Conservation (phyloP, 2,113 vertebrate species). For the Nanorana parkeri region DNA sequence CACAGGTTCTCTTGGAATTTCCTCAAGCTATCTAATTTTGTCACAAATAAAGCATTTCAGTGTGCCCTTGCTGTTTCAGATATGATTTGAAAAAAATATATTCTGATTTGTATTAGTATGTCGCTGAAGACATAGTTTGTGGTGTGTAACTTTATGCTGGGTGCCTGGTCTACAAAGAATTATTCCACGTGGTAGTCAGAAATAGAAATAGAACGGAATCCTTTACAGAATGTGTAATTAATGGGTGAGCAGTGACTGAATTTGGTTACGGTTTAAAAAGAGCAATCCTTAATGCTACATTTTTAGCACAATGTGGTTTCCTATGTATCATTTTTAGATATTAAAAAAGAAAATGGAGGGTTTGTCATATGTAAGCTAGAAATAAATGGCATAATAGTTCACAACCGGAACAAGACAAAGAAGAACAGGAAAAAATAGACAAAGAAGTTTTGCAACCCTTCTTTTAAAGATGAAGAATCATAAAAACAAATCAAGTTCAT, state of each 20-base stretch:
- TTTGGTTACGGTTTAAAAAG: conserved; percentile 44
- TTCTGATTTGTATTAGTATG: too few relatives aligned
- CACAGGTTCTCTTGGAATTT: too few relatives aligned
- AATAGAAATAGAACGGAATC: conserved; percentile 53
- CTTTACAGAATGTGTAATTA: conserved; percentile 54
- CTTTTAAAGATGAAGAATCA: neutral
- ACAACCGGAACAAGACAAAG: conserved; percentile 21
- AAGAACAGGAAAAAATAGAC: conserved; percentile 27
- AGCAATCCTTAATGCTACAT: conserved; percentile 44
- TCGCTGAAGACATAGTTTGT: neutral
- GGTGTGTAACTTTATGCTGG: conserved; percentile 5
- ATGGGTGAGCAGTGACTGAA: conserved; percentile 39
- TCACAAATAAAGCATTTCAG: too few relatives aligned
- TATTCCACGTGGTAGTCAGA: conserved; percentile 37
- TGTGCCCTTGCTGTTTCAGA: too few relatives aligned
- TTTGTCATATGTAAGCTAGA: conserved; percentile 31
- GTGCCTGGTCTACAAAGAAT: conserved; percentile 23
- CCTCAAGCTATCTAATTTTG: too few relatives aligned
- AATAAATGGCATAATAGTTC: conserved; percentile 30
- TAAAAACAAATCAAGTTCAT: neutral
- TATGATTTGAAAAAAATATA: too few relatives aligned
- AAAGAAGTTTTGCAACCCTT: neutral
- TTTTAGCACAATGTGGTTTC: conserved; percentile 50
- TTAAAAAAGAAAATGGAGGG: conserved; percentile 51
- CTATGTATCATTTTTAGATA: conserved; percentile 54